Percentiles rank a stretch among this genome's conserved stretches.
Conservation (phyloP, 2,888 invertebrate species). For the Cephus pulcher region DNA sequence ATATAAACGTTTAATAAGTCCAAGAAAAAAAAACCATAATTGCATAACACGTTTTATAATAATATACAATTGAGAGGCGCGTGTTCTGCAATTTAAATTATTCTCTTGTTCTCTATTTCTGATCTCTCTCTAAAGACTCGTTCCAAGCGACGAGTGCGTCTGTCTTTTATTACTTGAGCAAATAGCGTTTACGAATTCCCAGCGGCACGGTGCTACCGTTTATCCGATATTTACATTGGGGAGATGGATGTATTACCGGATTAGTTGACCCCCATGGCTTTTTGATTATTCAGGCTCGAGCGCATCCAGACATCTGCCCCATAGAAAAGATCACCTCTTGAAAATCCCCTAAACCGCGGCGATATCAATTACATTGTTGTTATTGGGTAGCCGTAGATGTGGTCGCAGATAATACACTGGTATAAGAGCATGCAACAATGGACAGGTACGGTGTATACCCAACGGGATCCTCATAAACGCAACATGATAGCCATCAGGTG, state of each 20-base stretch:
- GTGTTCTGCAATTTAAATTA: background rate
- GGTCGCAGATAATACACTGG: constrained; percentile 58
- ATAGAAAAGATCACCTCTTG: constrained; percentile 17
- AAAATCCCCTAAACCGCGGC: constrained; percentile 27
- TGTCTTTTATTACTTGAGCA: background rate
- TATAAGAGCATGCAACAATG: constrained; percentile 60
- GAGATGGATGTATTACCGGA: constrained; percentile 55
- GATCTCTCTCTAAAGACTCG: background rate
- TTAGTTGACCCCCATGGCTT: constrained; percentile 61
- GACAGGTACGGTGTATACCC: constrained; percentile 42
- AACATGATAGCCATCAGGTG: constrained; percentile 59
- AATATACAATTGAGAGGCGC: background rate
- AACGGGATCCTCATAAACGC: constrained; percentile 34
- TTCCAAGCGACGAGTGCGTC: background rate
- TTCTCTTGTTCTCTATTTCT: background rate
- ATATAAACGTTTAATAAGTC: background rate
- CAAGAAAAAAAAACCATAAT: background rate
- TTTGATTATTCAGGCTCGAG: constrained; percentile 55
- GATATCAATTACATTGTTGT: constrained; percentile 67
- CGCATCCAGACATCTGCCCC: constrained; percentile 54
- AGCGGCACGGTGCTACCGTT: background rate
- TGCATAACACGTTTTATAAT: background rate
- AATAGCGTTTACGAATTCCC: background rate
- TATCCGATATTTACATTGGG: constrained; percentile 3
- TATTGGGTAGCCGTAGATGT: constrained; percentile 52